Base-by-base conservation (phyloP, 2,113 vertebrate species). In the Girardinichthys multiradiatus region DNA sequence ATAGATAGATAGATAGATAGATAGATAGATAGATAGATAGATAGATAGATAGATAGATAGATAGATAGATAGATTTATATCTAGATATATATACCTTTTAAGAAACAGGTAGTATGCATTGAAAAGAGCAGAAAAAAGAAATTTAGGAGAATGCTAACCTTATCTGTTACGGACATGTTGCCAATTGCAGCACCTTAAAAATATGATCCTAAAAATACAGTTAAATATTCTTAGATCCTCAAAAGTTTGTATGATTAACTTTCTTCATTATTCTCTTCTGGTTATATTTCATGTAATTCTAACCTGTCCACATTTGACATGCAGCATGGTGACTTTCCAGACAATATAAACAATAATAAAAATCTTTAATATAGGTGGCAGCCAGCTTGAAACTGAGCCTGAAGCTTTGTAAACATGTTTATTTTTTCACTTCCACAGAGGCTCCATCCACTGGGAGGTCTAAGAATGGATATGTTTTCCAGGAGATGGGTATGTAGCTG, bases 401-500 rank as follows among this genome's bases (percentile, higher is more conserved):
- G 24, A 58, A 48, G 15, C 31, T 68, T 51, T 59, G 15, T n/a
- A 26, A 66, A 74, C 30, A 64, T 64, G 3, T 81, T 58, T 81
- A 8, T 73, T 11, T 72, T 76, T 80, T 48, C 35, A 30, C n/a
- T 61, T 39, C 57, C 8, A 26, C 80, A 94, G 92, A 91, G 3
- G 57, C 80, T 62, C 76, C 89, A 65, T 84, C 94, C 62, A 85
- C 91, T 60, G 87, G 90, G 8, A 94, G 95, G 94, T 95, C 96
- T 57, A 95, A 94, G 85, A 96, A 96, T 93, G 95, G 95, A 84
- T 95, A 93, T 87, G 93, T 93, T 83, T 93, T 95, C 82, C 95
- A 96, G 86, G 95, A 95, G 82, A 94, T 94, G 86, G 95, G 96
- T 95, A 70, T 0, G 83, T 84, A 79, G 17, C 35, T 71, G 62